These are phyloP conservation scores for Protaetia brevitarsis DNA, from an alignment of 1,140 invertebrate species.

Conservation along the genomic window DNA sequence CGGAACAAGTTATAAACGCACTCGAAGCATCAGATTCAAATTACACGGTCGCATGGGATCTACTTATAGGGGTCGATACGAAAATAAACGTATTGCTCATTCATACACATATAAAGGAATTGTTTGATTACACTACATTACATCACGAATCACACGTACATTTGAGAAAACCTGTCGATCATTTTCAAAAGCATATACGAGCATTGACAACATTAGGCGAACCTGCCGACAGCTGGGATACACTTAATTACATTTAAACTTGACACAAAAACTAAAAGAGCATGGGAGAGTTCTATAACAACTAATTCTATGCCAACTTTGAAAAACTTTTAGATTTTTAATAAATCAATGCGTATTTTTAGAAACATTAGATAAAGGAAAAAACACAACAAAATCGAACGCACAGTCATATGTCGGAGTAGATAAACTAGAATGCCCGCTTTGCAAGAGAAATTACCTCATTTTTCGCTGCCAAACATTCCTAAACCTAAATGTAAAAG, in stretches of 20 bases:
- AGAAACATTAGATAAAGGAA: not conserved
- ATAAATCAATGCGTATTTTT: constrained; percentile 18
- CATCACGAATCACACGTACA: constrained; percentile 7
- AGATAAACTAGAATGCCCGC: not conserved
- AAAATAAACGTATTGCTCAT: constrained; percentile 45
- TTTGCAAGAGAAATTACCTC: constrained; percentile 5
- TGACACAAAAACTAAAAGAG: constrained; percentile 18
- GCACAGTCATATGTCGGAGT: not conserved
- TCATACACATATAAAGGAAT: constrained; percentile 20
- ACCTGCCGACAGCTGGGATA: constrained; percentile 26
- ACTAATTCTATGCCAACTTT: not conserved
- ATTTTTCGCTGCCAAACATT: constrained; percentile 22
- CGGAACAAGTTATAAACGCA: constrained; percentile 36
- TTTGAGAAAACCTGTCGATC: not conserved
- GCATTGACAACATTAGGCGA: constrained; percentile 21
- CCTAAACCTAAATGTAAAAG: constrained; percentile 18
- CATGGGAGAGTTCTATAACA: constrained; percentile 25
- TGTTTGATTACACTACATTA: not conserved
- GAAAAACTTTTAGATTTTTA: constrained; percentile 25
- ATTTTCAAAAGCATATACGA: not conserved
- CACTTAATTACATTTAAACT: constrained; percentile 21
- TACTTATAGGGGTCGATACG: constrained; percentile 44
- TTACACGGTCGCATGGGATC: constrained; percentile 43
- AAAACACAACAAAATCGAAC: not conserved
- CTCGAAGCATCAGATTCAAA: constrained; percentile 42